A percentile compares a stretch with the other conserved stretches of the same genome.
phyloP scores from a whole-genome alignment of 2,797 vertebrate genomes.

The Scleropages formosus region DNA sequence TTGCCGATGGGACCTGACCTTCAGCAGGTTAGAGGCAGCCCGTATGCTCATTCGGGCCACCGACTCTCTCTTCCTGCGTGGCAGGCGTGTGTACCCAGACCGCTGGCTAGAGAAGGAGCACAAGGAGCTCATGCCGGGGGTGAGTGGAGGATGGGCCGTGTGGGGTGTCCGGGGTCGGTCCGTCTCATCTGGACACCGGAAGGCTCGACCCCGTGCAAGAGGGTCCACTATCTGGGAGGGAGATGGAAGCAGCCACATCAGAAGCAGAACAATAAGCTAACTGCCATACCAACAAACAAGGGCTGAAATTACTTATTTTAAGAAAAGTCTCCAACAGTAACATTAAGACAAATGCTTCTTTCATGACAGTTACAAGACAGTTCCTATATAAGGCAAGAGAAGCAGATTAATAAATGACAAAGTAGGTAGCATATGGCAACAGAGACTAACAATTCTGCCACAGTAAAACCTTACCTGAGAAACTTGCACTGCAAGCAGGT shows the following conservation, averaged over 20 bases:
- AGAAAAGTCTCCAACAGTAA: no score
- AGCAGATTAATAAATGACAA: background rate
- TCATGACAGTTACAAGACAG: no score
- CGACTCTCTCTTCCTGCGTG: slow-evolving; percentile 83
- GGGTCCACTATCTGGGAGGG: slow-evolving; percentile 85
- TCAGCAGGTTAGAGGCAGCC: slow-evolving; percentile 84
- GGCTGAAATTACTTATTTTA: no score
- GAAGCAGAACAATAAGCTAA: background rate
- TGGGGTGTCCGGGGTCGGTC: slow-evolving; percentile 78
- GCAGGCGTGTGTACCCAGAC: slow-evolving; percentile 73
- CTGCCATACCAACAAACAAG: no score
- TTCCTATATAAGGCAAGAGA: no score
- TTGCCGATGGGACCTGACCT: slow-evolving; percentile 57
- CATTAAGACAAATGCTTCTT: no score
- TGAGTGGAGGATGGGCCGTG: slow-evolving; percentile 67
- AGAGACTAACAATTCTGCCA: background rate
- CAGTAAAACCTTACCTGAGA: background rate
- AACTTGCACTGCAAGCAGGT: background rate
- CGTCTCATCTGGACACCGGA: slow-evolving; percentile 80
- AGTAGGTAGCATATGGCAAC: background rate
- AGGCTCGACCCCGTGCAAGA: slow-evolving; percentile 84
- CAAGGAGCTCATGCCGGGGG: slow-evolving; percentile 81
- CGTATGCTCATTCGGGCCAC: slow-evolving; percentile 95
- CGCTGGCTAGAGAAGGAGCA: slow-evolving; percentile 85
- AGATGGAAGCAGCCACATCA: background rate